Evolutionary conservation across 1,140 invertebrate genomes (phyloP), one percentile per base, ranked within the genome.

Genomic region (Meloidogyne exigua): DNA sequence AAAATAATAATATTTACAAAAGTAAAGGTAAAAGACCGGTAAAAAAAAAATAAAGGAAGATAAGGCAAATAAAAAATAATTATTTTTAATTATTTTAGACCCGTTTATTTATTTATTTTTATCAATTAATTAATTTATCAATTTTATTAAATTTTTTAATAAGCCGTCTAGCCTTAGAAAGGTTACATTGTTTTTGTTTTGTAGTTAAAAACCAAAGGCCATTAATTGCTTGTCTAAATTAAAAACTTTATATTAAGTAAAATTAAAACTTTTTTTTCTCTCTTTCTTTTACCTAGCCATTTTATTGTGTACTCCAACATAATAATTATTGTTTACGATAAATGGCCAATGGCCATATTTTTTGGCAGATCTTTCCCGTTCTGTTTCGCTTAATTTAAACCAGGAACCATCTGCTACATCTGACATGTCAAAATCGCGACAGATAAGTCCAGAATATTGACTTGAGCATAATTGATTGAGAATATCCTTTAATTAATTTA

Each of bases 241-340:
- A 7, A 67, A 23, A 21, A n/a, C 4, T 28, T 28, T n/a, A 39
- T 13, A 42, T 42, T 67, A 42, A 42, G 15, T 7, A 4, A 76
- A 69, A 36, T 80, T 74, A 15, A 39, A n/a, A 12, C 57, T 77
- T 26, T 72, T 26, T 78, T 68, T 39, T 26, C 36, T 72, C 13
- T 72, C 13, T 78, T 77, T 39, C 15, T 1, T 77, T 63, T 83
- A 83, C 12, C 82, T 79, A 13, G 72, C 74, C 76, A 83, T 79
- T 68, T 85, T 85, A 67, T 83, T 85, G 13, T 78, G 75, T 0
- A 76, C 84, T 42, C 84, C 84, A 39, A 85, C 73, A 67, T 85
- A 84, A 68, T 81, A 86, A 72, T 85, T 85, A 49, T 85, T 85
- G 25, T 85, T 85, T 11, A 85, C 81, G 25, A 85, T 83, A 18